These are phyloP conservation scores for Charaxes varanes DNA, from an alignment of 1,140 invertebrate genomes.

Conservation along the genomic window DNA sequence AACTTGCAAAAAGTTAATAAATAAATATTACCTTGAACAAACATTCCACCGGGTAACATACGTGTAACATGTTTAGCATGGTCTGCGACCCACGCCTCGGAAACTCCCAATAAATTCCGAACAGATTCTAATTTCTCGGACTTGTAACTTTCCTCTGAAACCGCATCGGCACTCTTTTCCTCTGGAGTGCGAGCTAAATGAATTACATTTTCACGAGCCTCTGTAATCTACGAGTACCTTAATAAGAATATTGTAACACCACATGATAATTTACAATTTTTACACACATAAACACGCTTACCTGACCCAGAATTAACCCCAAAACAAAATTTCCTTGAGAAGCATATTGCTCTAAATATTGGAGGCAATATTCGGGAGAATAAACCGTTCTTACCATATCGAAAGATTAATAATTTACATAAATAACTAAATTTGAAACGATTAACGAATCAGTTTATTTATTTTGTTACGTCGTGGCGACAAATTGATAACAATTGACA, in stretches of 20 bases:
- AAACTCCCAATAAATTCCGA: slow-evolving; percentile 62
- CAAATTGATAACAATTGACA: background rate
- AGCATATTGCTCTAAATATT: slow-evolving; percentile 69
- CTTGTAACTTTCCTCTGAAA: slow-evolving; percentile 40
- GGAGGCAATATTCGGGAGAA: slow-evolving; percentile 64
- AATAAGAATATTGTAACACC: too few species aligned
- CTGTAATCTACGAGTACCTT: slow-evolving; percentile 61
- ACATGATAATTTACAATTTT: too few species aligned
- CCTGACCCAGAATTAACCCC: slow-evolving; percentile 81
- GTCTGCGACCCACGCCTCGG: slow-evolving; percentile 79
- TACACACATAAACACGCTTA: slow-evolving; percentile 42
- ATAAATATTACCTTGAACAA: slow-evolving; percentile 76
- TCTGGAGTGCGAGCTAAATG: slow-evolving; percentile 83
- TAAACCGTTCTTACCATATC: slow-evolving; percentile 62
- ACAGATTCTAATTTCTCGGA: slow-evolving; percentile 37
- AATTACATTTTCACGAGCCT: slow-evolving; percentile 81
- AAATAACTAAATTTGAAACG: background rate
- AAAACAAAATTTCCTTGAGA: slow-evolving; percentile 74
- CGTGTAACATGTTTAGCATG: slow-evolving; percentile 83
- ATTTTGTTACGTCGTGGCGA: slow-evolving; percentile 17
- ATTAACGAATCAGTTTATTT: slow-evolving; percentile 5
- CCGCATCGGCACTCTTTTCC: slow-evolving; percentile 51
- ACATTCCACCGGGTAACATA: slow-evolving; percentile 89
- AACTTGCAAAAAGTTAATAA: background rate
- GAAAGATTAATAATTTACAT: slow-evolving; percentile 3